Evolutionary conservation across 2,888 invertebrate species (phyloP).

Genomic region (Hirtodrosophila duncani): DNA sequence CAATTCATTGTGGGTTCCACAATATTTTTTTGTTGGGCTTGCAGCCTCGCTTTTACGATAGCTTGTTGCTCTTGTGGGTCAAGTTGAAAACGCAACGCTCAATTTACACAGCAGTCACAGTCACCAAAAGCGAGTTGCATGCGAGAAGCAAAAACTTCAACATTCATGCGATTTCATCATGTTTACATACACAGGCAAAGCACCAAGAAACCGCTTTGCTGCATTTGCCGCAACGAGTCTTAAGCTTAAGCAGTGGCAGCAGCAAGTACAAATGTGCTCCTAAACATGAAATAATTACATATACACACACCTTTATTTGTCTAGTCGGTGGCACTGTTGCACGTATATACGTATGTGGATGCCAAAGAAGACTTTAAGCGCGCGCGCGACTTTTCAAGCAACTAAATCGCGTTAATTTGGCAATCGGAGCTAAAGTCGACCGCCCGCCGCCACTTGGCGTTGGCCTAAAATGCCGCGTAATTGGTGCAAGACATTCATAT

Average conservation of each 20-base stretch:
- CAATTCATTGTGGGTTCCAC: too few relatives aligned
- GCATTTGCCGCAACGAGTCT: conserved; percentile 53
- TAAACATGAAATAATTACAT: conserved; percentile 3
- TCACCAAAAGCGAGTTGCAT: conserved; percentile 19
- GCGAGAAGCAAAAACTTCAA: conserved; percentile 47
- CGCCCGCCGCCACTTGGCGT: conserved; percentile 15
- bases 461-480: conserved; percentile 57
- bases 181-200: not conserved
- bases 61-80: conserved; percentile 52
- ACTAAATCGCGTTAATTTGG: conserved; percentile 60
- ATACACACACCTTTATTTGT: conserved; percentile 2
- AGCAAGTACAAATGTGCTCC: conserved; percentile 9
- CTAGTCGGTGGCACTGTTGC: too few relatives aligned
- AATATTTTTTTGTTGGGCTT: conserved; percentile 21
- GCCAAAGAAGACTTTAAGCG: conserved; percentile 27
- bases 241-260: too few relatives aligned
- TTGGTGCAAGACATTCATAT: conserved; percentile 69
- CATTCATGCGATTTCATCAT: conserved; percentile 36
- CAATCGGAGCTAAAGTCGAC: conserved; percentile 36
- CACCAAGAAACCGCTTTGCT: conserved; percentile 28
- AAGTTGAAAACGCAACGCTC: conserved; percentile 66
- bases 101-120: conserved; percentile 10
- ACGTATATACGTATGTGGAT: conserved; percentile 7
- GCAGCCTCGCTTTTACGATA: conserved; percentile 20
- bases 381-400: conserved; percentile 36